Conservation (phyloP, 2,113 vertebrate genomes). For the Dipodomys merriami region DNA sequence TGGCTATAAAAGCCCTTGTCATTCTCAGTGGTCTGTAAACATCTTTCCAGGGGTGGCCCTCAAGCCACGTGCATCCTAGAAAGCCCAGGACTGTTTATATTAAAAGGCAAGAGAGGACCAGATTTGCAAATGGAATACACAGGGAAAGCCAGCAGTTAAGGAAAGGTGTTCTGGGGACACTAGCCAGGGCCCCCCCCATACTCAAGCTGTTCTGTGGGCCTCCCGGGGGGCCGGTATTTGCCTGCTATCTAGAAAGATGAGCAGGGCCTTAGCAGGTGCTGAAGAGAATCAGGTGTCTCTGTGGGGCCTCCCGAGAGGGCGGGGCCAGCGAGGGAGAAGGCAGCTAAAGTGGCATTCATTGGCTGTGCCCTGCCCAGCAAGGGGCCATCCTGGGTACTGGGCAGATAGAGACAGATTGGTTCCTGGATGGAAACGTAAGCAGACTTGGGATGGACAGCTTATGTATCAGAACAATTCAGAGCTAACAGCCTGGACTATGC, state of each 20-base stretch:
- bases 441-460: not conserved
- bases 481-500: not conserved
- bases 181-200: not conserved
- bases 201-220: conserved; percentile 9
- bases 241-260: conserved; percentile 63
- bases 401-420: not conserved
- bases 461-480: not conserved
- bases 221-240: conserved; percentile 48
- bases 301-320: not conserved
- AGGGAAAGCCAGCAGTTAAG: not conserved
- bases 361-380: not conserved
- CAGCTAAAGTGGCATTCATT: not conserved
- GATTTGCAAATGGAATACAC: not conserved
- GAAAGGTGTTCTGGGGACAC: conserved; percentile 50
- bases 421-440: not conserved
- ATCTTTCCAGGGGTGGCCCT: not conserved
- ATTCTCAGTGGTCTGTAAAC: not conserved
- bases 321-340: not conserved
- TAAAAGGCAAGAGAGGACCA: not conserved
- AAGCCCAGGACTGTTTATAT: not conserved
- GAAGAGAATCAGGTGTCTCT: conserved; percentile 29
- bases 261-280: conserved; percentile 31
- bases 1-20: not conserved
- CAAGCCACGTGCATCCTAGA: no score
- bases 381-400: not conserved